These are phyloP conservation scores for Galago senegalensis DNA, from an alignment of 2,797 vertebrate species.

Conservation along the genomic window DNA sequence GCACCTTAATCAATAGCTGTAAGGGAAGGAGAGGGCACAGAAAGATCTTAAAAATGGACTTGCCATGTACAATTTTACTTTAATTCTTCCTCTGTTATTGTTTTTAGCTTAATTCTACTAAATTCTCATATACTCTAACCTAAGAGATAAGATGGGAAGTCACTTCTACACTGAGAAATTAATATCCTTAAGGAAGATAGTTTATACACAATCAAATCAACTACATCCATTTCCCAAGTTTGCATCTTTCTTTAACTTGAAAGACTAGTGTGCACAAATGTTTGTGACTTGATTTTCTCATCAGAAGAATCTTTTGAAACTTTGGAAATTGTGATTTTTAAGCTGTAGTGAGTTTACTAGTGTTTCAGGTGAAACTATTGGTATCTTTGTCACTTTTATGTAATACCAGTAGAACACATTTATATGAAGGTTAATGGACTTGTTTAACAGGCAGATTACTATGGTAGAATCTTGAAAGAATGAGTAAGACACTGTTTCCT, in stretches of 20 bases:
- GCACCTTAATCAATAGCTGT: not conserved
- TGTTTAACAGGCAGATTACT: not conserved
- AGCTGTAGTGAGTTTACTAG: not conserved
- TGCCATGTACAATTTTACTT: not conserved
- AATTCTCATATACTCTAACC: not conserved
- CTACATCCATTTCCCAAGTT: not conserved
- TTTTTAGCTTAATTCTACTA: not conserved
- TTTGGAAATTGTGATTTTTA: slow-evolving; percentile 61
- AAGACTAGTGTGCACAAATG: not conserved
- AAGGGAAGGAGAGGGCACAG: not conserved
- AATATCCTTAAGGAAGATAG: not conserved
- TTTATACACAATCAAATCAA: not conserved
- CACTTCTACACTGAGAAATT: slow-evolving; percentile 14
- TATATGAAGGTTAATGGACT: slow-evolving; percentile 1
- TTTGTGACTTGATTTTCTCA: not conserved
- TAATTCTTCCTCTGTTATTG: not conserved
- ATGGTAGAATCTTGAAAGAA: not conserved
- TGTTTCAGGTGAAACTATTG: not conserved
- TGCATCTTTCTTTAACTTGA: not conserved
- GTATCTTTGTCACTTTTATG: not conserved
- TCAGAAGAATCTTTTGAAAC: slow-evolving; percentile 15
- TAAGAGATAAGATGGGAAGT: not conserved
- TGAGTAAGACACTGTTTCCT: not conserved
- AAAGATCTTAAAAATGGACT: not conserved
- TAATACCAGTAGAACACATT: not conserved